Percentiles rank a stretch among this genome's conserved stretches.
phyloP scores from a whole-genome alignment of 2,888 invertebrate species.

The Hyalella azteca region DNA sequence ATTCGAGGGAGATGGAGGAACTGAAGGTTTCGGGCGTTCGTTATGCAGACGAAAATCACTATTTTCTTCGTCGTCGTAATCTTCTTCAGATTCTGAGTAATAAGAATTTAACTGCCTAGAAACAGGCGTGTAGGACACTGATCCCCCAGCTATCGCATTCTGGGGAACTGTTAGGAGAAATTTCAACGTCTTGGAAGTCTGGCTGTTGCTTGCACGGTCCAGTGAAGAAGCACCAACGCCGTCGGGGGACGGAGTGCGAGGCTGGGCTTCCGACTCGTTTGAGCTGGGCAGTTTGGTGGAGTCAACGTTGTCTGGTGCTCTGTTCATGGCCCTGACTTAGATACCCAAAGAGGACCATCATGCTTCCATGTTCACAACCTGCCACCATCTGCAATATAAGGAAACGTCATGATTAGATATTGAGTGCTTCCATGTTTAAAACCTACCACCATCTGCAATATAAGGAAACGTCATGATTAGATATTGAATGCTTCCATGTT shows the following conservation, averaged over 20 bases:
- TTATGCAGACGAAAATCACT: background rate
- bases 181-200: too few relatives aligned
- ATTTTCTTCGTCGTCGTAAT: background rate
- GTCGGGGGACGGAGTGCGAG: background rate
- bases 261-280: background rate
- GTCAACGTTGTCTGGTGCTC: slow-evolving; percentile 8
- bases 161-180: background rate
- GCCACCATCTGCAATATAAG: background rate
- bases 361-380: slow-evolving; percentile 7
- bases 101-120: background rate
- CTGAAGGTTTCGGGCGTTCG: background rate
- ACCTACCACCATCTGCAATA: slow-evolving; percentile 6
- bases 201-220: background rate
- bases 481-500: slow-evolving; percentile 26
- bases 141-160: background rate
- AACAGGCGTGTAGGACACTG: background rate
- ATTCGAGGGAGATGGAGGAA: background rate
- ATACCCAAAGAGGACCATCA: slow-evolving; percentile 36
- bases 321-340: slow-evolving; percentile 29
- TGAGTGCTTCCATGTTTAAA: slow-evolving; percentile 21
- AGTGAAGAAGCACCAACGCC: background rate
- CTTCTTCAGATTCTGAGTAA: background rate
- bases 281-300: slow-evolving; percentile 11
- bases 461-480: background rate
- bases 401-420: background rate